phyloP scores from a whole-genome alignment of 2,113 vertebrate genomes.

The Gorilla gorilla region DNA sequence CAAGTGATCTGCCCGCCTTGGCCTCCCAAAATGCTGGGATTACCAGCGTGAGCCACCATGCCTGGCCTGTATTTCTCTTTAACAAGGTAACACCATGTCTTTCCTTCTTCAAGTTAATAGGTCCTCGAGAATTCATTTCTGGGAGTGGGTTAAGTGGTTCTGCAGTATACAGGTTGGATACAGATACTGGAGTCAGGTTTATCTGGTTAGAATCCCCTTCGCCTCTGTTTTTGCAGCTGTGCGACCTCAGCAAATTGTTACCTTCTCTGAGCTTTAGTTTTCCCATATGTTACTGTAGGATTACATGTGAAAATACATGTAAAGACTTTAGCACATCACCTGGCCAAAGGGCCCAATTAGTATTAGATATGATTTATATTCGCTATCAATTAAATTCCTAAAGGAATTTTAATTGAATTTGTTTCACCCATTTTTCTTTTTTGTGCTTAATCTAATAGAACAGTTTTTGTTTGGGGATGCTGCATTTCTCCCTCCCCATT shows the following conservation, averaged over 20 bases:
- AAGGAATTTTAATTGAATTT: conserved; percentile 4
- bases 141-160: not conserved
- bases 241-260: not conserved
- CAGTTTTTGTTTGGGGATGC: not conserved
- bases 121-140: not conserved
- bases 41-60: no score
- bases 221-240: not conserved
- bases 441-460: not conserved
- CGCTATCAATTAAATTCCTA: not conserved
- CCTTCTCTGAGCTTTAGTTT: not conserved
- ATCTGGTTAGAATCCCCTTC: not conserved
- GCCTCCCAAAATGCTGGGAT: no score
- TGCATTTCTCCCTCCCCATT: not conserved
- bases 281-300: not conserved
- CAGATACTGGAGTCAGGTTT: not conserved
- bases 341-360: not conserved
- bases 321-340: not conserved
- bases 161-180: not conserved
- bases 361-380: not conserved
- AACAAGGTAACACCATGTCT: not conserved
- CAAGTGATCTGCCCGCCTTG: no score
- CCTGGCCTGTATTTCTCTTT: not conserved
- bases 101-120: not conserved
- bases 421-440: not conserved
- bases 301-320: not conserved